Percentiles rank a stretch among this genome's conserved stretches.
Conservation (phyloP, 2,113 vertebrate genomes). For the Ciconia boyciana region DNA sequence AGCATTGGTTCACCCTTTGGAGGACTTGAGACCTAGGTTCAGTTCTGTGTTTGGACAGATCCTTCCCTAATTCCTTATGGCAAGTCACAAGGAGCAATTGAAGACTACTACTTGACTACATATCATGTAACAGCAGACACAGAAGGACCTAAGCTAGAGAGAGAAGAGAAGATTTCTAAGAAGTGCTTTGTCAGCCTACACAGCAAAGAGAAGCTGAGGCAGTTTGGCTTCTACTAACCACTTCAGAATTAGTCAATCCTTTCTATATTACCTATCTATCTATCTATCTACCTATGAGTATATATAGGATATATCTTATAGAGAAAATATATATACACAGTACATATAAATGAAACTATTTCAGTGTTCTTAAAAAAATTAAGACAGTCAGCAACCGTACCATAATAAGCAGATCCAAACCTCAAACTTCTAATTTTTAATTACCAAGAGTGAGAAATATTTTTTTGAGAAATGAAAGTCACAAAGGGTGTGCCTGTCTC, state of each 20-base stretch:
- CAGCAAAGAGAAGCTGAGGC: background rate
- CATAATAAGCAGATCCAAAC: background rate
- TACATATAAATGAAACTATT: background rate
- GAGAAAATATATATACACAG: background rate
- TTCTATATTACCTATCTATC: background rate
- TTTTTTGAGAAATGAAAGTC: slow-evolving; percentile 18
- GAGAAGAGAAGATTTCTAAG: background rate
- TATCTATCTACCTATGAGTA: background rate
- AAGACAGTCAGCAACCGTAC: background rate
- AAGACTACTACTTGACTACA: background rate
- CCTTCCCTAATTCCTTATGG: background rate
- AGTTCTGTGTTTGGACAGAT: background rate
- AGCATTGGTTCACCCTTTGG: background rate
- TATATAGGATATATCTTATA: background rate
- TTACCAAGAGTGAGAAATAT: background rate
- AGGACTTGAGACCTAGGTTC: background rate
- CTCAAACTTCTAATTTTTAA: background rate
- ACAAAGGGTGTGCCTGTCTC: background rate
- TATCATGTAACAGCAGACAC: background rate
- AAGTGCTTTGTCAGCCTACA: background rate
- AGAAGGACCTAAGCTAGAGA: background rate
- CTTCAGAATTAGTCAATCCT: background rate
- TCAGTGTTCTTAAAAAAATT: background rate
- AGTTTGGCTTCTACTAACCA: background rate
- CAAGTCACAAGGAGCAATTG: background rate